Evolutionary conservation across 2,113 vertebrate species (phyloP).

Genomic region (Melanocharis versteri): DNA sequence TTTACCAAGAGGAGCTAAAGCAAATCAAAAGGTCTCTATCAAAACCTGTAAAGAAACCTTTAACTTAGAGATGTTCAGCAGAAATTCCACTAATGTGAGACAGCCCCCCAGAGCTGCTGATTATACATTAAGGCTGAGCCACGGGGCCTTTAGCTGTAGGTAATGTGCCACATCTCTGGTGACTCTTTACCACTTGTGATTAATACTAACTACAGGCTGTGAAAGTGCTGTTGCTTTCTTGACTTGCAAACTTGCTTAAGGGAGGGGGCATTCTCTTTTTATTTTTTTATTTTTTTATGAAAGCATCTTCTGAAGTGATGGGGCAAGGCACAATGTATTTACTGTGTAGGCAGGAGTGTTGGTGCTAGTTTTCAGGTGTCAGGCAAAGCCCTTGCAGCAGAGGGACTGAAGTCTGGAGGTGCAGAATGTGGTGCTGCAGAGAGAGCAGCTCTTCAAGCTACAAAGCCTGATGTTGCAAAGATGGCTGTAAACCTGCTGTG

Average conservation of each 20-base stretch:
- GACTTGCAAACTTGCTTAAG: not conserved
- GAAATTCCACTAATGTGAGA: conserved; percentile 49
- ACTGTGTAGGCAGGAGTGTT: not conserved
- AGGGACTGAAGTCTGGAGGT: not conserved
- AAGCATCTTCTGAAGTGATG: not conserved
- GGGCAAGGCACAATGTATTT: not conserved
- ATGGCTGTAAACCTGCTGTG: not conserved
- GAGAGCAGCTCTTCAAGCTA: not conserved
- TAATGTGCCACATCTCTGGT: conserved; percentile 37
- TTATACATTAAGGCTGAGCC: conserved; percentile 34
- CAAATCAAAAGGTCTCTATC: conserved; percentile 89
- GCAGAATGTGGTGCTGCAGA: not conserved
- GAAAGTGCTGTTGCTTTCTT: not conserved
- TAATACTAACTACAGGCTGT: not conserved
- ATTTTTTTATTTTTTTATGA: not conserved
- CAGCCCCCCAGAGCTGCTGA: conserved; percentile 20
- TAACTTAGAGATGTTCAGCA: conserved; percentile 34
- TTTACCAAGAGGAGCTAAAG: conserved; percentile 90
- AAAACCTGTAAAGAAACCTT: conserved; percentile 50
- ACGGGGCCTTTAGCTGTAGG: conserved; percentile 38
- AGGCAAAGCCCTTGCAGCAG: not conserved
- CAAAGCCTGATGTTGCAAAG: not conserved
- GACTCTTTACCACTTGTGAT: not conserved
- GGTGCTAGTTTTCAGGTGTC: not conserved
- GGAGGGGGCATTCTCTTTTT: not conserved